Conservation (phyloP, 2,888 invertebrate species). For the Salpingus planirostris region DNA sequence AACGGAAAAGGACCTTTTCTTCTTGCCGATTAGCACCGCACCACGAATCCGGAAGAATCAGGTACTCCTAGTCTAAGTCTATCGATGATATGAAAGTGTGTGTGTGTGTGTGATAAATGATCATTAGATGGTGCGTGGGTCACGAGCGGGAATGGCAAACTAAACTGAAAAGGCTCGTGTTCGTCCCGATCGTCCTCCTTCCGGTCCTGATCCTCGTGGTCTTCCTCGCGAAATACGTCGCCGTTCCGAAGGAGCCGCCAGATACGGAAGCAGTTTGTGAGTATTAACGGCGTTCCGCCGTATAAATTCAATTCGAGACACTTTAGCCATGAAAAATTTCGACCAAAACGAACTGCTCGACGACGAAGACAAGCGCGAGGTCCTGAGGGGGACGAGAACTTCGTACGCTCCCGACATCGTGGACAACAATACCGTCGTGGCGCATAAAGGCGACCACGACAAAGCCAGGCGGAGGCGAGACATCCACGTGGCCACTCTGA, state of each 20-base stretch:
- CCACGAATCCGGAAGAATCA: conserved; percentile 43
- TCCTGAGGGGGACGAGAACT: conserved; percentile 24
- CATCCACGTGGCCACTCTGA: too few relatives aligned
- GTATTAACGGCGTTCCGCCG: too few relatives aligned
- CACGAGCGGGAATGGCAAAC: conserved; percentile 39
- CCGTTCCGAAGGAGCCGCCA: neutral
- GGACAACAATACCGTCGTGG: conserved; percentile 31
- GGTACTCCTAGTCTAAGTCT: conserved; percentile 27
- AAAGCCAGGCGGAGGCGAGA: too few relatives aligned
- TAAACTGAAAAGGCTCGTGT: conserved; percentile 38
- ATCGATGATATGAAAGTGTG: neutral
- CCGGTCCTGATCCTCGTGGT: conserved; percentile 34
- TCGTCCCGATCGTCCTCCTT: conserved; percentile 38
- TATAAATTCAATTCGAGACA: conserved; percentile 1
- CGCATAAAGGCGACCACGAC: conserved; percentile 23
- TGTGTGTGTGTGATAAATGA: neutral
- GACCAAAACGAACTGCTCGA: conserved; percentile 24
- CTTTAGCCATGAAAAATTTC: conserved; percentile 12
- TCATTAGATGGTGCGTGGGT: conserved; percentile 43
- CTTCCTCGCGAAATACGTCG: conserved; percentile 16
- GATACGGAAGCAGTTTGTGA: neutral
- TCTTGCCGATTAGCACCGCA: conserved; percentile 41
- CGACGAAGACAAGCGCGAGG: conserved; percentile 24
- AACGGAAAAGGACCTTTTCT: conserved; percentile 32
- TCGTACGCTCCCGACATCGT: conserved; percentile 23